Conservation (phyloP, 2,888 invertebrate genomes). For the Sepiola atlantica region DNA sequence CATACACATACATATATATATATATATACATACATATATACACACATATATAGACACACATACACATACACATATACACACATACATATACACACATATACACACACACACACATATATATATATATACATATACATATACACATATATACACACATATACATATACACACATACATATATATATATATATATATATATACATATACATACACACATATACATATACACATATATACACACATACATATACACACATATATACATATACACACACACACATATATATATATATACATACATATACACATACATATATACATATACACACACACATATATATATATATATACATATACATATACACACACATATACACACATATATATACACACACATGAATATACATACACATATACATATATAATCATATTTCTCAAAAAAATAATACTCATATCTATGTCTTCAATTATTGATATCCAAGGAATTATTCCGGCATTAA, state of each 20-base stretch:
- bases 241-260: background rate
- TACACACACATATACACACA: constrained; percentile 41
- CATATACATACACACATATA: background rate
- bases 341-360: constrained; percentile 24
- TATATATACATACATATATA: constrained; percentile 32
- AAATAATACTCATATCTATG: too few species aligned
- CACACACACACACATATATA: too few species aligned
- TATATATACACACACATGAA: constrained; percentile 22
- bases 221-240: background rate
- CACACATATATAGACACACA: too few species aligned
- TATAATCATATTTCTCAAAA: background rate
- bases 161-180: background rate
- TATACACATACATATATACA: background rate
- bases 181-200: background rate
- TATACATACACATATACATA: constrained; percentile 1
- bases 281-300: background rate
- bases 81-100: background rate
- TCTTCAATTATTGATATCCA: too few species aligned
- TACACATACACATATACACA: background rate
- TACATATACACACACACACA: background rate
- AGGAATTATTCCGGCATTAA: too few species aligned
- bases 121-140: background rate
- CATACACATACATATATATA: constrained; percentile 39
- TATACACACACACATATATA: constrained; percentile 40
- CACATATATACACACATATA: background rate